phyloP scores from a whole-genome alignment of 2,797 vertebrate genomes.

The Eupleurogrammus muticus region DNA sequence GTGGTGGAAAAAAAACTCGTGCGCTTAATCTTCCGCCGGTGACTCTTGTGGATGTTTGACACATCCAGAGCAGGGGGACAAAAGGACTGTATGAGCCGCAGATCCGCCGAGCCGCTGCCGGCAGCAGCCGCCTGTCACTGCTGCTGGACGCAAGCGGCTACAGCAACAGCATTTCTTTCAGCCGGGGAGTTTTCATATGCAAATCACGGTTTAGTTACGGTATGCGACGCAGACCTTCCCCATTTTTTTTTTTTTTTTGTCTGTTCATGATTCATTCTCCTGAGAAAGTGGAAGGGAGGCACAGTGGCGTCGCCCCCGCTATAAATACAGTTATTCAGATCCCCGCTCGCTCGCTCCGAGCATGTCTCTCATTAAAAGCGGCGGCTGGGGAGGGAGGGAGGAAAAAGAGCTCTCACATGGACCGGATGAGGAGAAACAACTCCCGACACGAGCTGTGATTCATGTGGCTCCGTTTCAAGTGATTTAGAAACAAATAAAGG shows the following conservation, averaged over 20 bases:
- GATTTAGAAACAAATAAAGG: background rate
- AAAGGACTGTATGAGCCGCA: slow-evolving; percentile 66
- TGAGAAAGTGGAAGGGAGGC: slow-evolving; percentile 76
- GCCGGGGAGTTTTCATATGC: slow-evolving; percentile 86
- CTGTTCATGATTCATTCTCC: slow-evolving; percentile 83
- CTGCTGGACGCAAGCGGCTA: slow-evolving; percentile 71
- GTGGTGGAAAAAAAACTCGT: slow-evolving; percentile 49
- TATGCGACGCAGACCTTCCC: slow-evolving; percentile 87
- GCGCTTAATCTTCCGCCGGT: slow-evolving; percentile 72
- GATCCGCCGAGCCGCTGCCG: slow-evolving; percentile 49
- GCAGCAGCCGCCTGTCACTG: slow-evolving; percentile 78
- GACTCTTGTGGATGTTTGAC: slow-evolving; percentile 69
- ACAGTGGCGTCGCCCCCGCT: slow-evolving; percentile 73
- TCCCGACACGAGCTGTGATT: slow-evolving; percentile 37
- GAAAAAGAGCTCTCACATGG: slow-evolving; percentile 62
- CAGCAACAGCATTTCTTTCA: slow-evolving; percentile 85
- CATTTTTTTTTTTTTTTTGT: slow-evolving; percentile 75
- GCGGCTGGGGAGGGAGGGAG: slow-evolving; percentile 47
- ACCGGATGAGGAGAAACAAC: slow-evolving; percentile 60
- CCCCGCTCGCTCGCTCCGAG: slow-evolving; percentile 63
- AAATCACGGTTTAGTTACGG: slow-evolving; percentile 89
- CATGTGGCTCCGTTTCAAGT: slow-evolving; percentile 17
- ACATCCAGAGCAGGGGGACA: slow-evolving; percentile 59
- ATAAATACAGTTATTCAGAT: slow-evolving; percentile 83
- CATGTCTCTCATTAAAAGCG: slow-evolving; percentile 76